These are phyloP conservation scores for Achlya flavicornis DNA, from an alignment of 2,888 invertebrate genomes.

Conservation along the genomic window DNA sequence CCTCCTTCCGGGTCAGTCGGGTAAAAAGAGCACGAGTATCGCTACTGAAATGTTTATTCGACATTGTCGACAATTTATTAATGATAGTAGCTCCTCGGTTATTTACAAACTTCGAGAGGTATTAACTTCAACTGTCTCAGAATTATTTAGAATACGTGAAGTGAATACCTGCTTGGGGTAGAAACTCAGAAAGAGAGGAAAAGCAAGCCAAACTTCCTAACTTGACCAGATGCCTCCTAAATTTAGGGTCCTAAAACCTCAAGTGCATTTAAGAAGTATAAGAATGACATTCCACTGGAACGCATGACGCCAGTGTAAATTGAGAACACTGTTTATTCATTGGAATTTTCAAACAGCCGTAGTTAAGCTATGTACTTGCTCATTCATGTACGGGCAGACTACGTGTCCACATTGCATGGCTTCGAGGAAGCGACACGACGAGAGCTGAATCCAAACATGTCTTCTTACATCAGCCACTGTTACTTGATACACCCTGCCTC, in stretches of 20 bases:
- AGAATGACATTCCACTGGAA: not conserved
- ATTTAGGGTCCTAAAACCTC: not conserved
- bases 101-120: no score
- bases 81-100: no score
- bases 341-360: slow-evolving; percentile 47
- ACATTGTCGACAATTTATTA: no score
- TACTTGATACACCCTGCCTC: slow-evolving; percentile 34
- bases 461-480: slow-evolving; percentile 56
- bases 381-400: slow-evolving; percentile 35
- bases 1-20: no score
- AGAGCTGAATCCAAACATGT: slow-evolving; percentile 76
- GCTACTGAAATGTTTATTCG: no score
- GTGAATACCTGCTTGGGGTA: no score
- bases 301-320: slow-evolving; percentile 18
- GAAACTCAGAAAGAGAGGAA: no score
- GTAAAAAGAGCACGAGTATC: no score
- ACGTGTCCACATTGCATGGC: slow-evolving; percentile 57
- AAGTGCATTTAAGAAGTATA: not conserved
- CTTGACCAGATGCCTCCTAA: no score
- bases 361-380: slow-evolving; percentile 43
- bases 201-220: no score
- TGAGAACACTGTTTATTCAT: slow-evolving; percentile 29
- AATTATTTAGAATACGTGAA: no score
- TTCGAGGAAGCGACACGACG: slow-evolving; percentile 76
- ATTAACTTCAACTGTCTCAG: no score